These are phyloP conservation scores for Ammodramus savannarum DNA, from an alignment of 2,113 vertebrate species.

Conservation along the genomic window DNA sequence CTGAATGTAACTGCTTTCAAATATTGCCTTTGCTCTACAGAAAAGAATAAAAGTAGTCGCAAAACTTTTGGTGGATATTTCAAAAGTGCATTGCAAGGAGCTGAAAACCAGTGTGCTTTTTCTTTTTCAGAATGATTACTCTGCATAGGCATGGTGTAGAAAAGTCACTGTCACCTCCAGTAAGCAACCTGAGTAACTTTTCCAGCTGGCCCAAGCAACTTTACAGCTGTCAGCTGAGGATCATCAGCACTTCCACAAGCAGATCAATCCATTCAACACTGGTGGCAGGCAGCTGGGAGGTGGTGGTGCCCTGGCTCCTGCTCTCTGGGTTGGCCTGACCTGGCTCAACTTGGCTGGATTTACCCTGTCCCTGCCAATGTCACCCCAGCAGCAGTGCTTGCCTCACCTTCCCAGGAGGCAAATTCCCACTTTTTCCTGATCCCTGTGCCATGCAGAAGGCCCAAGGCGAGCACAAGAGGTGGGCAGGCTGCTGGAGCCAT, in stretches of 20 bases:
- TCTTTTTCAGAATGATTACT: background rate
- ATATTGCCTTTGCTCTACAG: background rate
- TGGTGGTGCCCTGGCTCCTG: background rate
- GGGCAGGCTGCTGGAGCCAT: background rate
- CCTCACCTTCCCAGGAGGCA: background rate
- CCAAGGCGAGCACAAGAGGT: rapidly evolving
- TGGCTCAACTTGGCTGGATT: background rate
- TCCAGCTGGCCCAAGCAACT: background rate
- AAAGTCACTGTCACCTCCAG: background rate
- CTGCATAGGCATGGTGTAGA: rapidly evolving
- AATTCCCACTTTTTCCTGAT: background rate
- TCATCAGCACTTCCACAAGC: background rate
- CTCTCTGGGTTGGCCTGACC: background rate
- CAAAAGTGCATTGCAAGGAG: background rate
- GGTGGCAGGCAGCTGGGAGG: background rate
- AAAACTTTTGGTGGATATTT: background rate
- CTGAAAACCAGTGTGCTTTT: background rate
- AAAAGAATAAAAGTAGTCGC: background rate
- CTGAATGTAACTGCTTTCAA: background rate
- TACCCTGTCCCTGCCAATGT: background rate
- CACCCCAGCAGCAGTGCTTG: rapidly evolving
- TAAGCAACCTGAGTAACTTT: background rate
- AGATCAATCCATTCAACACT: background rate
- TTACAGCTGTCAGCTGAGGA: background rate
- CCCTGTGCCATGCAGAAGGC: background rate